Evolutionary conservation across 2,797 vertebrate genomes (phyloP).

Genomic region (Nothura maculosa): DNA sequence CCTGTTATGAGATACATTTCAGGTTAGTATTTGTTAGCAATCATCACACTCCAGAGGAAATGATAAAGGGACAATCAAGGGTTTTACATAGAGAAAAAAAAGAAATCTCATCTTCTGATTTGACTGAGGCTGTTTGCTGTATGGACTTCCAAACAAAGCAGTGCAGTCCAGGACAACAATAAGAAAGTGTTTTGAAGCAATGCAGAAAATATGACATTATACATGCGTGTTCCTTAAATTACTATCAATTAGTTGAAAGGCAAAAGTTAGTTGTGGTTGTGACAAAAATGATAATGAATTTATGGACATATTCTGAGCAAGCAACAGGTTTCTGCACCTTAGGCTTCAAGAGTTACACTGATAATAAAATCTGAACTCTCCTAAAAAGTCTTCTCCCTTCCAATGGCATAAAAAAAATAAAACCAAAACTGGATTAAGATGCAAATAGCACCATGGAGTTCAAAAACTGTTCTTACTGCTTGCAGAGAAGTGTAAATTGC

Average conservation of each 20-base stretch:
- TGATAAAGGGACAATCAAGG: constrained; percentile 19
- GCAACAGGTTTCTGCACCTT: neutral
- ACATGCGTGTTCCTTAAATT: neutral
- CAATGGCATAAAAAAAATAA: neutral
- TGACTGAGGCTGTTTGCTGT: constrained; percentile 4
- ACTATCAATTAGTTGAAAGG: neutral
- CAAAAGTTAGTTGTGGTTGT: neutral
- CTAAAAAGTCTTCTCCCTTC: neutral
- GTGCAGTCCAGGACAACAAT: neutral
- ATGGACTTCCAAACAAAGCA: neutral
- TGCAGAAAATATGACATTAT: neutral
- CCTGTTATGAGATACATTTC: constrained; percentile 61
- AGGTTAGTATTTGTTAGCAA: constrained; percentile 54
- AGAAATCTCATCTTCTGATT: neutral
- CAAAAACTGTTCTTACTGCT: neutral
- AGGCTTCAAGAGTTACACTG: neutral
- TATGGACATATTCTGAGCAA: neutral
- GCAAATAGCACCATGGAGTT: neutral
- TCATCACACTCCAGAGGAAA: constrained; percentile 60
- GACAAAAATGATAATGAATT: neutral
- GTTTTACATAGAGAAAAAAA: neutral
- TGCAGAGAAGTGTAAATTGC: neutral
- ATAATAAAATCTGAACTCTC: constrained; percentile 10
- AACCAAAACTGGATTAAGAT: neutral
- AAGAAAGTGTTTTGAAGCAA: constrained; percentile 1